Conservation (phyloP, 2,888 invertebrate genomes). For the Arenicola marina region DNA sequence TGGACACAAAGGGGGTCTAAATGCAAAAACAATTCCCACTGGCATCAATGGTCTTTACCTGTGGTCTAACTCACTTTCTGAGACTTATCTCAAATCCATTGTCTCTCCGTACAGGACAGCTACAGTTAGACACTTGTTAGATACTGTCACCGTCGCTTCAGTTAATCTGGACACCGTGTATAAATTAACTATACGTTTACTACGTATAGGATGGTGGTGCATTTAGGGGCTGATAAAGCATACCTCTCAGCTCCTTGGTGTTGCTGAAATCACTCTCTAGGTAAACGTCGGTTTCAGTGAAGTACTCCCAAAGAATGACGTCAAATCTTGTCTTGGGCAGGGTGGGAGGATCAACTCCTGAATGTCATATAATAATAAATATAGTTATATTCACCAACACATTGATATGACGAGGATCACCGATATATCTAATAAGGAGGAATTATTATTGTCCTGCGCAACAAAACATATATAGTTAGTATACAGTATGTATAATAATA, state of each 20-base stretch:
- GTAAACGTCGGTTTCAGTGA: constrained; percentile 82
- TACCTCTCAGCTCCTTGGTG: constrained; percentile 67
- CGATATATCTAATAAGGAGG: too few species aligned
- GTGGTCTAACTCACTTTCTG: too few species aligned
- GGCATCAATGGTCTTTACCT: too few species aligned
- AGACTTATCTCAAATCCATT: too few species aligned
- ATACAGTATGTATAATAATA: too few species aligned
- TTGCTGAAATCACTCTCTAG: constrained; percentile 80
- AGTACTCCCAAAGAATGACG: constrained; percentile 82
- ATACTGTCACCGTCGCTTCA: background rate
- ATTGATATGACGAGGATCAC: too few species aligned
- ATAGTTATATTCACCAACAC: background rate
- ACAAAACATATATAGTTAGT: too few species aligned
- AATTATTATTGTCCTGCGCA: too few species aligned
- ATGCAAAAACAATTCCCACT: too few species aligned
- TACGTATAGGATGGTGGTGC: background rate
- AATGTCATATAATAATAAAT: too few species aligned
- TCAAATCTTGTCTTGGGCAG: constrained; percentile 75
- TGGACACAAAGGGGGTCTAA: too few species aligned
- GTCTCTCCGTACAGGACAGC: too few species aligned
- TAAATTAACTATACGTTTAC: background rate
- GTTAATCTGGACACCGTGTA: background rate
- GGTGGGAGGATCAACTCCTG: constrained; percentile 3
- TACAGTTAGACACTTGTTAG: background rate
- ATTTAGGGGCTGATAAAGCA: background rate